These are phyloP conservation scores for Lasiurus cinereus DNA, from an alignment of 2,113 vertebrate genomes.

Conservation along the genomic window DNA sequence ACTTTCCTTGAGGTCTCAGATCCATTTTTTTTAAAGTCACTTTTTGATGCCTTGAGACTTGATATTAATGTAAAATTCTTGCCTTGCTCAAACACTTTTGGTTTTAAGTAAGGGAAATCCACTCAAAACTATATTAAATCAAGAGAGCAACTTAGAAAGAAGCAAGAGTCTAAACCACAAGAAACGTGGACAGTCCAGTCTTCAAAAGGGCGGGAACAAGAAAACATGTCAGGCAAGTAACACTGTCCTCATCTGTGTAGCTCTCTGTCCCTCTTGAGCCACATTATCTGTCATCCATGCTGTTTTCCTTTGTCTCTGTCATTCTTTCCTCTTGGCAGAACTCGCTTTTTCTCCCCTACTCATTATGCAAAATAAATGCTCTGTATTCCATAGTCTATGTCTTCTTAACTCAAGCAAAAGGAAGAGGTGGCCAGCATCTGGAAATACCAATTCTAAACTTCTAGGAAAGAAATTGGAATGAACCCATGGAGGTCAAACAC, in stretches of 20 bases:
- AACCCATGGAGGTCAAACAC: not conserved
- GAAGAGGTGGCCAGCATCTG: not conserved
- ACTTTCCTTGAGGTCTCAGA: not conserved
- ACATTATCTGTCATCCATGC: not conserved
- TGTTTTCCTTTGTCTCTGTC: not conserved
- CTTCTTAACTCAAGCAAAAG: not conserved
- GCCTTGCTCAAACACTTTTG: not conserved
- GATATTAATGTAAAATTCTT: not conserved
- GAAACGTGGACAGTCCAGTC: rapidly evolving
- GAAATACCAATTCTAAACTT: not conserved
- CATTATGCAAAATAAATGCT: not conserved
- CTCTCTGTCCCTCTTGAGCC: not conserved
- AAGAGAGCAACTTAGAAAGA: not conserved
- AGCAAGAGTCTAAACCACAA: not conserved
- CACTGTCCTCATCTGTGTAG: rapidly evolving
- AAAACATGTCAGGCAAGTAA: not conserved
- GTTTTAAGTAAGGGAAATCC: not conserved
- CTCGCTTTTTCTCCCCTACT: not conserved
- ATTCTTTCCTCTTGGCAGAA: not conserved
- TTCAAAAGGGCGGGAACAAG: not conserved
- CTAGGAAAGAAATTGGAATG: not conserved
- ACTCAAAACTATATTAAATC: not conserved
- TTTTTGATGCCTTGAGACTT: not conserved
- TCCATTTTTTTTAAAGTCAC: not conserved
- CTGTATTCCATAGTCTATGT: not conserved